These are phyloP conservation scores for Anastatus disparis DNA, from an alignment of 1,140 invertebrate species.

Conservation along the genomic window DNA sequence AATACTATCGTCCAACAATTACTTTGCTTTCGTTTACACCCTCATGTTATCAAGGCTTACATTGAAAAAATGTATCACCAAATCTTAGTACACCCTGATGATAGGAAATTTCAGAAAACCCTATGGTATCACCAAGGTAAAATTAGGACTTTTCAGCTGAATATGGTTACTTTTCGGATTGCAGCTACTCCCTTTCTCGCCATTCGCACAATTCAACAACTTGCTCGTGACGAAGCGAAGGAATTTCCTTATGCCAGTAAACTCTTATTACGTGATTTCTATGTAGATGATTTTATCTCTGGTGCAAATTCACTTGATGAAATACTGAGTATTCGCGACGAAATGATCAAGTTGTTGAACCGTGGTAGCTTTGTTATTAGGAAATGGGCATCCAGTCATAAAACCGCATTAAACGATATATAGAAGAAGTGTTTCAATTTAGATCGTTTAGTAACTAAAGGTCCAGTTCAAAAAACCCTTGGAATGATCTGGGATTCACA, in stretches of 20 bases:
- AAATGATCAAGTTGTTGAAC: no score
- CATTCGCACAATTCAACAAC: no score
- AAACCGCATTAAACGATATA: not conserved
- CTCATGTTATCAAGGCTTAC: slow-evolving; percentile 11
- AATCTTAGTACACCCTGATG: no score
- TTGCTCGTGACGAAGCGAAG: slow-evolving; percentile 51
- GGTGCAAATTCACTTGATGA: no score
- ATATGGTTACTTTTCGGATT: no score
- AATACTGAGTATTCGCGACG: no score
- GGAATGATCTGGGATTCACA: slow-evolving; percentile 16
- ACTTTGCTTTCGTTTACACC: slow-evolving; percentile 22
- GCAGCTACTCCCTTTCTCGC: no score
- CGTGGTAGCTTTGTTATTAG: no score
- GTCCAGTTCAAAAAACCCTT: not conserved
- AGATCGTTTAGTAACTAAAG: not conserved
- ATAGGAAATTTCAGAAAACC: no score
- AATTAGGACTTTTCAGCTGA: no score
- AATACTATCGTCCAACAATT: slow-evolving; percentile 37
- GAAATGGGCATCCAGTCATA: slow-evolving; percentile 46
- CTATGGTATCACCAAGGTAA: no score
- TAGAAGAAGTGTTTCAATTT: not conserved
- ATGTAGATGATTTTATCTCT: no score
- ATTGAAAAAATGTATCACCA: slow-evolving; percentile 29
- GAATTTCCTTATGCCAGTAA: slow-evolving; percentile 47
- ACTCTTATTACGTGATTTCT: slow-evolving; percentile 49